Percentiles rank a stretch among this genome's conserved stretches.
Conservation (phyloP, 2,113 vertebrate species). For the Ibidorhyncha struthersii region DNA sequence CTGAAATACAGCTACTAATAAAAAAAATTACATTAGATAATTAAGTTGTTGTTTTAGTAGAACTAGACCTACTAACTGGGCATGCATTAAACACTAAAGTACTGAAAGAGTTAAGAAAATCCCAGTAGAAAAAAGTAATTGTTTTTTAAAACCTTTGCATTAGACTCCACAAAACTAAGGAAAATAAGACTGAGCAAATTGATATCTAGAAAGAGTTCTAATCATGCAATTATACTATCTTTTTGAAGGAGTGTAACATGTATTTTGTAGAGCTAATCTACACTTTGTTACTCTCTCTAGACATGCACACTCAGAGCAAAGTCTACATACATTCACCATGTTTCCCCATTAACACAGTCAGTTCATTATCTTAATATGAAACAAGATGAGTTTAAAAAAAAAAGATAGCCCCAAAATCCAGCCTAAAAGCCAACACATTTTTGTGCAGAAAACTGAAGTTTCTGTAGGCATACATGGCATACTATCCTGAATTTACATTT, state of each 20-base stretch:
- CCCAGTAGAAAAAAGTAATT: neutral
- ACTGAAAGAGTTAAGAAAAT: neutral
- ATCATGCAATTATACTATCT: neutral
- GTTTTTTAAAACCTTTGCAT: neutral
- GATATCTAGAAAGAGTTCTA: neutral
- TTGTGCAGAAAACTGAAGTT: neutral
- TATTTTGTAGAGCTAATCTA: neutral
- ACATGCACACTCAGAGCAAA: neutral
- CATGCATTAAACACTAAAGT: neutral
- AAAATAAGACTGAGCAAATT: neutral
- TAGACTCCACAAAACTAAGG: neutral
- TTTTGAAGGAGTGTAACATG: neutral
- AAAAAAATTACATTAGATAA: neutral
- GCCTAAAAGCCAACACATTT: neutral
- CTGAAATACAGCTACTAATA: neutral
- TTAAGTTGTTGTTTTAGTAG: neutral
- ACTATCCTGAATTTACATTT: neutral
- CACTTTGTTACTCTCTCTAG: neutral
- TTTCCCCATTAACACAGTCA: neutral
- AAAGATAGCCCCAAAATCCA: neutral
- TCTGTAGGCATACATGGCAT: neutral
- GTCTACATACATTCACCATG: neutral
- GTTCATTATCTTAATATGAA: neutral
- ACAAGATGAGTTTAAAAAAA: neutral
- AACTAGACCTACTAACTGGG: neutral